Conservation (phyloP, 2,113 vertebrate genomes). For the Apistogramma diplotaenia region DNA sequence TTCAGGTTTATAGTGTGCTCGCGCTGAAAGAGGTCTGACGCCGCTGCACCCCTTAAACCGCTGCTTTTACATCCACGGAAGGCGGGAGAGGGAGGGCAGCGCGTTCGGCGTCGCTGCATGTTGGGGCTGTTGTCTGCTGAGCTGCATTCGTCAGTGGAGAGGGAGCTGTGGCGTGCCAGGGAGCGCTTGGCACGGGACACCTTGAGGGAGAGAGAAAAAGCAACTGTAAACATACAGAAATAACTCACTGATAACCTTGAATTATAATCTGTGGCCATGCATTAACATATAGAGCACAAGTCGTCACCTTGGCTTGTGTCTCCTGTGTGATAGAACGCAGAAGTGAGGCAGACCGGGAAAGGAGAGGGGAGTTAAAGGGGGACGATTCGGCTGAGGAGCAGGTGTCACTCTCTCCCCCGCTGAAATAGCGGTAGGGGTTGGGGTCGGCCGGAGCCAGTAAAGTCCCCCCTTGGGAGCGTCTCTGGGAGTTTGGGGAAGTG, state of each 20-base stretch:
- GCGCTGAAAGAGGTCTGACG: conserved; percentile 62
- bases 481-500: conserved; percentile 85
- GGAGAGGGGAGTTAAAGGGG: conserved; percentile 89
- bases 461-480: conserved; percentile 75
- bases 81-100: conserved; percentile 76
- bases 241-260: background rate
- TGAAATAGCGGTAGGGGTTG: conserved; percentile 91
- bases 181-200: conserved; percentile 90
- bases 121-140: conserved; percentile 91
- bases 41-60: background rate
- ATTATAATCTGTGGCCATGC: background rate
- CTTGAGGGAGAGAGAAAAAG: conserved; percentile 26
- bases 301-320: conserved; percentile 85
- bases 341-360: conserved; percentile 91
- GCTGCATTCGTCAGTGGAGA: conserved; percentile 91
- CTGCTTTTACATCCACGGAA: conserved; percentile 62
- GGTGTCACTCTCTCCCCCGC: conserved; percentile 93
- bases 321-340: conserved; percentile 91
- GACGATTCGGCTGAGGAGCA: conserved; percentile 94
- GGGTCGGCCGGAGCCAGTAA: conserved; percentile 78
- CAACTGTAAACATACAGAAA: background rate
- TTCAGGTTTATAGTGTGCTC: conserved; percentile 84
- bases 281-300: background rate
- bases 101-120: conserved; percentile 78
- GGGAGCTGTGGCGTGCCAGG: conserved; percentile 88